Conservation (phyloP, 2,113 vertebrate species). For the Ceyx cyanopectus region DNA sequence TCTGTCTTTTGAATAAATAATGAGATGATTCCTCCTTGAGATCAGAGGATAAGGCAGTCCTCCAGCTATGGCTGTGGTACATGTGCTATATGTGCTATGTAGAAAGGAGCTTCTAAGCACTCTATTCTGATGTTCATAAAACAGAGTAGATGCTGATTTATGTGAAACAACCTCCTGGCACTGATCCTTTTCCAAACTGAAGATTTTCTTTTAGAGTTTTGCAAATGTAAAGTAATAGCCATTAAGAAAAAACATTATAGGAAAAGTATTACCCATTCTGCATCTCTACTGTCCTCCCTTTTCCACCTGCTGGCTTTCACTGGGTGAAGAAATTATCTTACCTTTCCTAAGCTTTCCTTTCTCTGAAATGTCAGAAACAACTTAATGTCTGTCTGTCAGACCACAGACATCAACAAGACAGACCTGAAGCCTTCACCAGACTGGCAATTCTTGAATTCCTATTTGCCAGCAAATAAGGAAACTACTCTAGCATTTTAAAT, state of each 20-base stretch:
- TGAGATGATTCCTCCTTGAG: accelerated
- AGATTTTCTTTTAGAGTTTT: not conserved
- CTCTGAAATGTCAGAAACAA: not conserved
- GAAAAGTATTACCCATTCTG: not conserved
- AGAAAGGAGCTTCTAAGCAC: not conserved
- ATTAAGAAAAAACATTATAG: not conserved
- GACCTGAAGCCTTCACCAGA: not conserved
- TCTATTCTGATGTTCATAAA: not conserved
- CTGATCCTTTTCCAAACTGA: not conserved
- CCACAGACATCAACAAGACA: not conserved
- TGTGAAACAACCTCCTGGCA: not conserved
- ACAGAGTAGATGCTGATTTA: not conserved
- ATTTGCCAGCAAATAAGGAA: slow-evolving; percentile 8
- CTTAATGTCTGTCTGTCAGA: not conserved
- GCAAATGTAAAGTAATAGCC: not conserved
- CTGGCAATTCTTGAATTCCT: not conserved
- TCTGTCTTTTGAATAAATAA: not conserved
- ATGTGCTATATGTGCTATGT: no score
- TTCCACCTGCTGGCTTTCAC: not conserved
- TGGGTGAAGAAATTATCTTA: not conserved
- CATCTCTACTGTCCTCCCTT: not conserved
- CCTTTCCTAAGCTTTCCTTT: not conserved
- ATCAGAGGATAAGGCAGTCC: not conserved
- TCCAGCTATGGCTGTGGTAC: not conserved
- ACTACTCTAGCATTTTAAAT: not conserved